phyloP scores from a whole-genome alignment of 2,797 vertebrate species.

The Acridotheres tristis region DNA sequence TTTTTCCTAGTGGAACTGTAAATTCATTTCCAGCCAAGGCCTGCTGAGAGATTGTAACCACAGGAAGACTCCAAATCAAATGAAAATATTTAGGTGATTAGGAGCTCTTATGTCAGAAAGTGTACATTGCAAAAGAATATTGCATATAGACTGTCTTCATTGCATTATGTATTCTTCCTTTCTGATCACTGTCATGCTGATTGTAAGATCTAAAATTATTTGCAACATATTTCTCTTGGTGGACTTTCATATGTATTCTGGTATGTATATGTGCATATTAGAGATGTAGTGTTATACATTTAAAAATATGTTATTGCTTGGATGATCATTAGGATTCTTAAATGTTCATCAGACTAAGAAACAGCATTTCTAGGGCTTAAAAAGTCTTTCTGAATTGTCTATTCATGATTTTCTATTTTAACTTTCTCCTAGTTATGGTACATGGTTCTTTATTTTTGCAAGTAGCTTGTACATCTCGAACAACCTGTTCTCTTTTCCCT shows the following conservation, averaged over 20 bases:
- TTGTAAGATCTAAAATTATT: background rate
- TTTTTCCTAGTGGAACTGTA: background rate
- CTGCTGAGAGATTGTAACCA: background rate
- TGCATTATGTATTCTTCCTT: background rate
- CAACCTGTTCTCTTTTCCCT: background rate
- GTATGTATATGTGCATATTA: background rate
- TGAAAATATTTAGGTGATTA: slow-evolving; percentile 6
- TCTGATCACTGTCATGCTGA: background rate
- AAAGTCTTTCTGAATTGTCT: background rate
- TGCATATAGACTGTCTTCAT: background rate
- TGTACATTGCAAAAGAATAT: background rate
- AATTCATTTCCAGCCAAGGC: slow-evolving; percentile 1
- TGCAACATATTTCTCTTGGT: background rate
- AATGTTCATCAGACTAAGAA: background rate
- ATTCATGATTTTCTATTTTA: background rate
- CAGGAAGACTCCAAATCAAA: background rate
- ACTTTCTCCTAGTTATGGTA: background rate
- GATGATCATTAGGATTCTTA: background rate
- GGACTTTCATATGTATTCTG: background rate
- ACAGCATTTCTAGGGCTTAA: background rate
- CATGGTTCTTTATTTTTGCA: background rate
- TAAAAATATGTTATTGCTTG: background rate
- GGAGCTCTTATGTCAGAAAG: background rate
- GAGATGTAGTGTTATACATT: background rate
- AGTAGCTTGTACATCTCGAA: background rate